Conservation (phyloP, 2,797 vertebrate genomes). For the Euphonia xanthogaster region DNA sequence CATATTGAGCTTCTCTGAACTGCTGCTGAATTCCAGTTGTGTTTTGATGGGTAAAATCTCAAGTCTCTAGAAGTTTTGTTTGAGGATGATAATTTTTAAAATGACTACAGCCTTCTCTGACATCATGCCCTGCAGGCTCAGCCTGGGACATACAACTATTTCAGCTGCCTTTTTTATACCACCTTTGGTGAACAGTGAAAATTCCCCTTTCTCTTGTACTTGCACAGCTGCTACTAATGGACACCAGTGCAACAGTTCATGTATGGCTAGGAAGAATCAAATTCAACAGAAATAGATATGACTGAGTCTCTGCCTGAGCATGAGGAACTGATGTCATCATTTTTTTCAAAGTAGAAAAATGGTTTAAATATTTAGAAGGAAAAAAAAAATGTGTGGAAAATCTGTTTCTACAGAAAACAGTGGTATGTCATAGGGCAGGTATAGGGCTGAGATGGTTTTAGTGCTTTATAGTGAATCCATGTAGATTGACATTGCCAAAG, state of each 20-base stretch:
- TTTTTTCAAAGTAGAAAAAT: neutral
- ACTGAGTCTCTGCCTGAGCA: neutral
- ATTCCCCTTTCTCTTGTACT: neutral
- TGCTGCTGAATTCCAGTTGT: neutral
- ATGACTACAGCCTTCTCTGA: neutral
- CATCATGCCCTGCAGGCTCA: neutral
- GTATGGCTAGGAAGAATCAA: neutral
- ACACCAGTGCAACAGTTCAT: neutral
- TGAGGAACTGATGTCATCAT: neutral
- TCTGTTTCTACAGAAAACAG: neutral
- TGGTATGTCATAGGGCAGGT: neutral
- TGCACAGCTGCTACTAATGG: neutral
- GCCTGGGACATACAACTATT: neutral
- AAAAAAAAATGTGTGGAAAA: neutral
- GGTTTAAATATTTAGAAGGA: neutral
- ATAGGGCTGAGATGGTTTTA: neutral
- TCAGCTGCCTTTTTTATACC: neutral
- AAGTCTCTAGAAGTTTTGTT: neutral
- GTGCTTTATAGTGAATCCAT: neutral
- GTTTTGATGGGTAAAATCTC: neutral
- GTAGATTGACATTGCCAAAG: neutral
- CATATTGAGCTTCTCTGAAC: neutral
- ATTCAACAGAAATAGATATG: neutral
- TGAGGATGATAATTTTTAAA: neutral
- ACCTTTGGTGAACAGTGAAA: neutral